Conservation (phyloP, 2,797 vertebrate species). For the Cyclopterus lumpus region DNA sequence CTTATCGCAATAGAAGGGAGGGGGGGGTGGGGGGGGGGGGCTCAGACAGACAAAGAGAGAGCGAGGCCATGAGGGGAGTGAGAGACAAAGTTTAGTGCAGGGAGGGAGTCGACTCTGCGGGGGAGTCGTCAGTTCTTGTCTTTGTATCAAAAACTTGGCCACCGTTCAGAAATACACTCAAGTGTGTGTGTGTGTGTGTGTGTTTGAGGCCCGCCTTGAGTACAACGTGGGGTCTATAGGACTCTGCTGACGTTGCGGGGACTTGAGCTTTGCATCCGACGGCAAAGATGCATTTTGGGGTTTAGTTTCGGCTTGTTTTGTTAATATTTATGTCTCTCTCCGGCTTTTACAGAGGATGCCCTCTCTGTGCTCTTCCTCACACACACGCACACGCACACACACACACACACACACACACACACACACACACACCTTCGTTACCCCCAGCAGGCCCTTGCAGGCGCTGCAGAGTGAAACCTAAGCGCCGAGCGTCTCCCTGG, state of each 20-base stretch:
- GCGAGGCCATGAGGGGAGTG: constrained; percentile 29
- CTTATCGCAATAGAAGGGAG: not conserved
- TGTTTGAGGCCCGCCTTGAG: constrained; percentile 22
- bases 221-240: not conserved
- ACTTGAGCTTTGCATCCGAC: not conserved
- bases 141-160: constrained; percentile 63
- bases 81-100: constrained; percentile 41
- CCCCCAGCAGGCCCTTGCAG: constrained; percentile 67
- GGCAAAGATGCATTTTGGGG: not conserved
- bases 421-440: constrained; percentile 12
- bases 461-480: constrained; percentile 66
- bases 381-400: constrained; percentile 19
- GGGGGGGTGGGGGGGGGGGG: too few relatives aligned
- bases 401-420: constrained; percentile 18
- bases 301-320: not conserved
- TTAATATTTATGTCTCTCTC: not conserved
- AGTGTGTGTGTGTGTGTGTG: constrained; percentile 10
- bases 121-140: constrained; percentile 62
- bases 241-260: not conserved
- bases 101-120: constrained; percentile 57
- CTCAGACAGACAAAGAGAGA: not conserved
- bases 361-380: constrained; percentile 1
- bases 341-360: constrained; percentile 25
- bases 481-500: constrained; percentile 55
- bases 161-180: constrained; percentile 59